phyloP scores from a whole-genome alignment of 2,797 vertebrate genomes.

The Ceryle rudis region DNA sequence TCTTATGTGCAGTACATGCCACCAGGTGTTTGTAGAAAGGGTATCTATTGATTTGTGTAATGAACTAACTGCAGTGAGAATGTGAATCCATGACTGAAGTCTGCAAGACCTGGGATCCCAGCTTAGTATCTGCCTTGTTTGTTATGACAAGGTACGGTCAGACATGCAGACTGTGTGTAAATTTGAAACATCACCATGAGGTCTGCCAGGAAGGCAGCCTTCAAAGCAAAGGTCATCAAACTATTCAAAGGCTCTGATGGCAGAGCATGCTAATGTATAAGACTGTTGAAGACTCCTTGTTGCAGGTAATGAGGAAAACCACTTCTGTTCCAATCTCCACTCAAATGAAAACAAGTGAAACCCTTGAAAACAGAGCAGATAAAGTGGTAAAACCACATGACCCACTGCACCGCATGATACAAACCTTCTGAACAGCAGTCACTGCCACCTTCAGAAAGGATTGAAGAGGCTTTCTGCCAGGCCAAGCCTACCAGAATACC shows the following conservation, averaged over 20 bases:
- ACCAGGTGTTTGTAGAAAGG: background rate
- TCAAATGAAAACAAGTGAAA: background rate
- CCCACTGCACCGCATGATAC: background rate
- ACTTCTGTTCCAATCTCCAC: background rate
- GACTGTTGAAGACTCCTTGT: background rate
- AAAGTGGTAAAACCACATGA: background rate
- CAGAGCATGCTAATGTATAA: background rate
- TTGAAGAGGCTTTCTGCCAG: background rate
- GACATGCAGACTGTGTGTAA: background rate
- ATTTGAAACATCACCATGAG: background rate
- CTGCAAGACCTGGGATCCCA: background rate
- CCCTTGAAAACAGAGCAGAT: background rate
- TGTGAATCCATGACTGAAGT: background rate
- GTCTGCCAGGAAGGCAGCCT: background rate
- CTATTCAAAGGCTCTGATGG: background rate
- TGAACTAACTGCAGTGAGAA: background rate
- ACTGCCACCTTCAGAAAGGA: background rate
- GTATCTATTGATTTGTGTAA: background rate
- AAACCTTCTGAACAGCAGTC: background rate
- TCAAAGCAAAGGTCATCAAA: slow-evolving; percentile 13
- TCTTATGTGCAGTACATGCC: fast-evolving
- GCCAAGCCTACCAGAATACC: background rate
- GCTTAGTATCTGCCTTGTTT: background rate
- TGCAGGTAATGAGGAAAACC: background rate
- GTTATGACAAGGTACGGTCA: background rate